A percentile compares a stretch with the other conserved stretches of the same genome.
These are phyloP conservation scores for Camponotus fellah DNA, from an alignment of 2,888 invertebrate species.

Conservation along the genomic window DNA sequence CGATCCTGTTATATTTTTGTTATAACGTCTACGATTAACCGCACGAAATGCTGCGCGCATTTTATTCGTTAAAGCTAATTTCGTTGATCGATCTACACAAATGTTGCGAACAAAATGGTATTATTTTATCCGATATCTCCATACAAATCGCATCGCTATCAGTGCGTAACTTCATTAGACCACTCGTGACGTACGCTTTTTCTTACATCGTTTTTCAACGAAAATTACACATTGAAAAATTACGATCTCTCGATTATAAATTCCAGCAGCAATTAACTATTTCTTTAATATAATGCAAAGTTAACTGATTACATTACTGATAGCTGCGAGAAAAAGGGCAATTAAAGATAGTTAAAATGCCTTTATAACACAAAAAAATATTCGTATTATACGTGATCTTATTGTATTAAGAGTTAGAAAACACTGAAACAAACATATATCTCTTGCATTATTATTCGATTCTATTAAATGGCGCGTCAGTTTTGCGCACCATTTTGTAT, in stretches of 20 bases:
- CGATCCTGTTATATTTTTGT: slow-evolving; percentile 17
- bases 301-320: neutral
- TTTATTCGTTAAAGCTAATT: neutral
- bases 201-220: neutral
- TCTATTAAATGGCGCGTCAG: neutral
- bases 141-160: neutral
- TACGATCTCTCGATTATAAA: neutral
- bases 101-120: neutral
- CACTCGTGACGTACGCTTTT: neutral
- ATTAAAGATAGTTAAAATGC: neutral
- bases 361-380: neutral
- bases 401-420: slow-evolving; percentile 14
- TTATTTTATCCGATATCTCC: neutral
- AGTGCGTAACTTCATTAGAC: neutral
- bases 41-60: neutral
- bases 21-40: neutral
- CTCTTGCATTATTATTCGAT: neutral
- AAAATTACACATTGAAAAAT: neutral
- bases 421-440: slow-evolving; percentile 20
- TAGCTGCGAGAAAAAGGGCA: neutral
- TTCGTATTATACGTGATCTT: neutral
- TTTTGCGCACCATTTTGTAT: neutral
- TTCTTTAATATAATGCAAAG: neutral
- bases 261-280: neutral
- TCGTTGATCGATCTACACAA: neutral